These are phyloP conservation scores for Microtus pennsylvanicus DNA, from an alignment of 2,113 vertebrate species.

Conservation along the genomic window DNA sequence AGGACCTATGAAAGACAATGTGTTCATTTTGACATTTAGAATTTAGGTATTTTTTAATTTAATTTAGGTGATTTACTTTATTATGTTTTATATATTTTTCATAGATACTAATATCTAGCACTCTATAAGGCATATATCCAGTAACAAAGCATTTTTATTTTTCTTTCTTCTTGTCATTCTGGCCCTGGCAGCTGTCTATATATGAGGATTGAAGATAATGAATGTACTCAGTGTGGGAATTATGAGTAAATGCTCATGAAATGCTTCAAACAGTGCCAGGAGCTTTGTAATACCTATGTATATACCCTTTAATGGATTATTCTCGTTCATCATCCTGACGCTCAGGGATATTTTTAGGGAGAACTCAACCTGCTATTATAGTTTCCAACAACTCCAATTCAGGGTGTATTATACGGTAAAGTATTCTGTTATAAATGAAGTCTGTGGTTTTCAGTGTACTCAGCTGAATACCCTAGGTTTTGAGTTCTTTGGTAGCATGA, in stretches of 20 bases:
- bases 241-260: not conserved
- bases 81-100: not conserved
- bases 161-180: conserved; percentile 9
- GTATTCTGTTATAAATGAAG: not conserved
- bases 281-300: not conserved
- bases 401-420: not conserved
- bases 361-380: not conserved
- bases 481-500: not conserved
- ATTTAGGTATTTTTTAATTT: not conserved
- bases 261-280: not conserved
- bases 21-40: not conserved
- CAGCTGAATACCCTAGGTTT: not conserved
- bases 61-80: not conserved
- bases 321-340: not conserved
- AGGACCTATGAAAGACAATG: not conserved
- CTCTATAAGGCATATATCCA: not conserved
- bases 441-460: not conserved
- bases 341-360: not conserved
- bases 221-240: not conserved
- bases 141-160: not conserved
- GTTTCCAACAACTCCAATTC: not conserved
- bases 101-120: not conserved
- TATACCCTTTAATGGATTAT: not conserved
- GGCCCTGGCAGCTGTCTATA: not conserved
- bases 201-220: not conserved